phyloP scores from a whole-genome alignment of 2,797 vertebrate species.

The Leptatherina wallacei region DNA sequence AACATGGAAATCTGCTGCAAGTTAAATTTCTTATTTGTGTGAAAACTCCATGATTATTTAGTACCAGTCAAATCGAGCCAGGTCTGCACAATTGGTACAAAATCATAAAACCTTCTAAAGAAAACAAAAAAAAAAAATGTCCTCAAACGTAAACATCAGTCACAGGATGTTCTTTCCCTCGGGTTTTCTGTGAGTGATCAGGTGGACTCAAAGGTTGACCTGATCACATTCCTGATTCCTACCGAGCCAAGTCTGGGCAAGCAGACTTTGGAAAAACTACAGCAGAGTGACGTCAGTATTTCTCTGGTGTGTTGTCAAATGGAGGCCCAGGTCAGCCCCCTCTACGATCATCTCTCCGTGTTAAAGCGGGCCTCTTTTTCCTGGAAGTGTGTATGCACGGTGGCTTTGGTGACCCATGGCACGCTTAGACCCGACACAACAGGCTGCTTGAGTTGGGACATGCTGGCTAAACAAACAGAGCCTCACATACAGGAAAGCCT shows the following conservation, averaged over 20 bases:
- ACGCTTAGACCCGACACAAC: constrained; percentile 55
- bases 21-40: not conserved
- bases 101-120: constrained; percentile 18
- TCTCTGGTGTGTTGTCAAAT: constrained; percentile 64
- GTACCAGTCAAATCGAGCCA: not conserved
- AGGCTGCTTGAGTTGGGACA: constrained; percentile 45
- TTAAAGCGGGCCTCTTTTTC: constrained; percentile 58
- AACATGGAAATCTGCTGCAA: too few relatives aligned
- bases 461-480: constrained; percentile 70
- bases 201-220: constrained; percentile 56
- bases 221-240: constrained; percentile 71
- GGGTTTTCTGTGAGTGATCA: constrained; percentile 36
- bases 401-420: constrained; percentile 69
- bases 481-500: constrained; percentile 52
- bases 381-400: constrained; percentile 70
- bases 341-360: constrained; percentile 37
- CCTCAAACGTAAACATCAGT: constrained; percentile 13
- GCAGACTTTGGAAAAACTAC: constrained; percentile 67
- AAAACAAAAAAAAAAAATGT: not conserved
- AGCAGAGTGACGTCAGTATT: constrained; percentile 62
- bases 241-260: constrained; percentile 43
- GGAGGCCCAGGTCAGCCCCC: constrained; percentile 47
- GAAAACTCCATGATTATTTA: not conserved
- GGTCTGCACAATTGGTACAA: not conserved
- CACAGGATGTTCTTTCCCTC: constrained; percentile 52